Conservation (phyloP, 1,140 invertebrate genomes). For the Chionoecetes opilio region DNA sequence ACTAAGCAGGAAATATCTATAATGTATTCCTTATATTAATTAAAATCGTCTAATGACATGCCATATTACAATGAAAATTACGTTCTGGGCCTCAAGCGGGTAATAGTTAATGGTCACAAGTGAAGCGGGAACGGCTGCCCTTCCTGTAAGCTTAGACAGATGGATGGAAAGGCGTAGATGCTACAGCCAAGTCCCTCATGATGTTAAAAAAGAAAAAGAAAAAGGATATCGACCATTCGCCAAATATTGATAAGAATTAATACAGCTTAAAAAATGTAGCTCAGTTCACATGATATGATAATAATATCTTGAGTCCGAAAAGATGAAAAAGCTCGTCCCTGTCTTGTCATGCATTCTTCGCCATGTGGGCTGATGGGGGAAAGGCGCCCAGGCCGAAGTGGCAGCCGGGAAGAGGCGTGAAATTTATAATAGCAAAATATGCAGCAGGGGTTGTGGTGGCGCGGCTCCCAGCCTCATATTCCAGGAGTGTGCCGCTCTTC, state of each 20-base stretch:
- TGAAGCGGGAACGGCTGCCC: background rate
- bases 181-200: too few species aligned
- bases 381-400: background rate
- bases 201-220: too few species aligned
- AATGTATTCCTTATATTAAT: too few species aligned
- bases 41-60: too few species aligned
- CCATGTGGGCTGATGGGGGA: background rate
- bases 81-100: too few species aligned
- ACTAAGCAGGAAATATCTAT: too few species aligned
- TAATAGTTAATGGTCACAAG: too few species aligned
- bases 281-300: background rate
- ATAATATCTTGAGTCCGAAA: background rate
- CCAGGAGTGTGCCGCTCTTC: background rate
- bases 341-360: background rate
- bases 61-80: too few species aligned
- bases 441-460: background rate
- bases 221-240: background rate
- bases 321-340: background rate
- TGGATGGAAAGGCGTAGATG: background rate
- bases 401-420: background rate
- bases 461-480: background rate
- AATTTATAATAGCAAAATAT: slow-evolving; percentile 17
- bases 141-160: background rate
- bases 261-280: background rate
- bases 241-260: background rate